These are phyloP conservation scores for Silurus glanis DNA, from an alignment of 2,113 vertebrate genomes.

Conservation along the genomic window DNA sequence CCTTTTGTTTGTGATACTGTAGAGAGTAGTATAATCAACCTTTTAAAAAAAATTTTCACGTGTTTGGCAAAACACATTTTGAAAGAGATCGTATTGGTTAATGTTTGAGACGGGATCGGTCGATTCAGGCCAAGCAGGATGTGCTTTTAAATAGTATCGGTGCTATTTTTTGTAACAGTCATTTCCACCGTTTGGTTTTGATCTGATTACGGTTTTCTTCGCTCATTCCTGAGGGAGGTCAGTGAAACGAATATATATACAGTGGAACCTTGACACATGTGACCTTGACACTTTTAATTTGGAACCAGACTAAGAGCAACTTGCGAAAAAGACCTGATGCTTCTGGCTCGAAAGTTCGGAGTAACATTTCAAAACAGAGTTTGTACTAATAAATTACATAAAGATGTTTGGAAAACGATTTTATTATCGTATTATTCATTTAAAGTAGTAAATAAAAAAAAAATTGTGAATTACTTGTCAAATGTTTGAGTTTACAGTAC, in stretches of 20 bases:
- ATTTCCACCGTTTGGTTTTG: neutral
- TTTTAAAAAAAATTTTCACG: neutral
- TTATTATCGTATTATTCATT: no score
- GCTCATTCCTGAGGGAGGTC: neutral
- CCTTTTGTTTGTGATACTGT: slow-evolving; percentile 1
- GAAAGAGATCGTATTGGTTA: neutral
- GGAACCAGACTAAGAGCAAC: no score
- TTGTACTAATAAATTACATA: no score
- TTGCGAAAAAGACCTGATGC: no score
- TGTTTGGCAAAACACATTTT: neutral
- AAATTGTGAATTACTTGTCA: no score
- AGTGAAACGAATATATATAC: neutral
- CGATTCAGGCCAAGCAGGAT: neutral
- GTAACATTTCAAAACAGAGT: no score
- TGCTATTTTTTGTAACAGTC: neutral
- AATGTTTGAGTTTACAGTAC: no score
- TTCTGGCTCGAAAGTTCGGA: no score
- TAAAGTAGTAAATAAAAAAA: no score
- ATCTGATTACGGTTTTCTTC: neutral
- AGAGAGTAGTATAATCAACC: neutral
- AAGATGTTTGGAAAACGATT: no score
- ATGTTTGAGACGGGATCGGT: neutral
- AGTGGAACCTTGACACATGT: no score
- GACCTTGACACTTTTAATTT: no score
- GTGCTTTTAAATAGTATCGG: neutral